Conservation (phyloP, 2,888 invertebrate genomes). For the Meteorus cinctellus region DNA sequence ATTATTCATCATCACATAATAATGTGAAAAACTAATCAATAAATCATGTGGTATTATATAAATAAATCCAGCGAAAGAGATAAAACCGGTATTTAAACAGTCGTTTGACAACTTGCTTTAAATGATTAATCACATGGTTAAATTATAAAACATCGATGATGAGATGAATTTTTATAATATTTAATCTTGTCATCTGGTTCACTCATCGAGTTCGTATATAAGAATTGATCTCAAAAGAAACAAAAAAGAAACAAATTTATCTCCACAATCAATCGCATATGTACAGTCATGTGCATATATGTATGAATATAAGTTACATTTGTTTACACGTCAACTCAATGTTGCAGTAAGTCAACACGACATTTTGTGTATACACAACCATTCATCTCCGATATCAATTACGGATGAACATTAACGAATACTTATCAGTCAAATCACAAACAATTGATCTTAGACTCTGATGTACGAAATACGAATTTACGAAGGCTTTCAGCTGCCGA, state of each 20-base stretch:
- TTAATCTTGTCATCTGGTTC: conserved; percentile 13
- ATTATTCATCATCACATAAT: conserved; percentile 26
- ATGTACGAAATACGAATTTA: not conserved
- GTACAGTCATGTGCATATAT: conserved; percentile 2
- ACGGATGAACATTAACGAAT: conserved; percentile 11
- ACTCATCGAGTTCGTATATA: not conserved
- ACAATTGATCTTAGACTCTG: not conserved
- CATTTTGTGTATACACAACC: not conserved
- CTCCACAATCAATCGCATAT: not conserved
- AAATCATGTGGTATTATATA: not conserved
- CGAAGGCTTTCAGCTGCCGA: conserved; percentile 23
- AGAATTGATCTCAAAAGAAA: not conserved
- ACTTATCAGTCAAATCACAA: conserved; percentile 14
- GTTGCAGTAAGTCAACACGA: conserved; percentile 9
- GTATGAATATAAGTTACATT: not conserved
- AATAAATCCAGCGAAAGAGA: conserved; percentile 12
- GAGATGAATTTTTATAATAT: not conserved
- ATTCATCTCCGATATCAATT: conserved; percentile 6
- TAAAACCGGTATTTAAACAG: not conserved
- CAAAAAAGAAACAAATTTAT: not conserved
- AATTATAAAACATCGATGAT: conserved; percentile 6
- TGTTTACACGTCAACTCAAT: not conserved
- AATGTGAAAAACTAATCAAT: not conserved
- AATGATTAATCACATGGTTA: conserved; percentile 18
- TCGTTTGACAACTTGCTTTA: not conserved